Percentiles rank a stretch among this genome's conserved stretches.
Conservation (phyloP, 2,888 invertebrate genomes). For the Acronicta aceris region DNA sequence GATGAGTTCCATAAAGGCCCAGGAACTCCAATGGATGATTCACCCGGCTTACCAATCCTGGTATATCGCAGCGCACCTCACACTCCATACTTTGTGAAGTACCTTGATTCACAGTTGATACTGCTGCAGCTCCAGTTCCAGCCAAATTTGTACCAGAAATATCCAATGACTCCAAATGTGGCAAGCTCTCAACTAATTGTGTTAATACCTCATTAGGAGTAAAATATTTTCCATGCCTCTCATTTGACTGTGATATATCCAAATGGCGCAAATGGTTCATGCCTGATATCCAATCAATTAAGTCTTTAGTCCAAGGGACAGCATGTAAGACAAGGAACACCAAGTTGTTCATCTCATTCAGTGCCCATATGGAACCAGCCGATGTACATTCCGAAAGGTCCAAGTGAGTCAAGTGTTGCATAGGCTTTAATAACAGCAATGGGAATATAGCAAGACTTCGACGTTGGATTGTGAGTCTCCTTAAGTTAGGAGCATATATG, state of each 20-base stretch:
- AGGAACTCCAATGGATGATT: slow-evolving; percentile 95
- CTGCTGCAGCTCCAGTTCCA: slow-evolving; percentile 93
- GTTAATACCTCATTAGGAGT: slow-evolving; percentile 93
- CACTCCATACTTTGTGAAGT: slow-evolving; percentile 62
- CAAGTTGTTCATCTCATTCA: slow-evolving; percentile 91
- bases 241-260: slow-evolving; percentile 94
- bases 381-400: slow-evolving; percentile 92
- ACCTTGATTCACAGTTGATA: slow-evolving; percentile 63
- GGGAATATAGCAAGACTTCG: slow-evolving; percentile 83
- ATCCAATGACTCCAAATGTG: slow-evolving; percentile 94
- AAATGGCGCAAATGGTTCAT: slow-evolving; percentile 91
- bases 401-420: slow-evolving; percentile 91
- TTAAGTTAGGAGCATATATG: slow-evolving; percentile 90
- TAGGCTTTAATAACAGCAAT: slow-evolving; percentile 88
- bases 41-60: slow-evolving; percentile 94
- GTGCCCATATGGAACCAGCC: slow-evolving; percentile 91
- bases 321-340: slow-evolving; percentile 94
- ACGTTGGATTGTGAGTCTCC: slow-evolving; percentile 89
- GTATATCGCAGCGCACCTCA: slow-evolving; percentile 92
- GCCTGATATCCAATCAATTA: slow-evolving; percentile 90
- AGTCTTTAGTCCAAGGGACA: slow-evolving; percentile 91
- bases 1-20: slow-evolving; percentile 96
- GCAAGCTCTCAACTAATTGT: slow-evolving; percentile 92
- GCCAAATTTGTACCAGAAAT: slow-evolving; percentile 99
- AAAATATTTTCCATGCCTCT: slow-evolving; percentile 92